A percentile compares a stretch with the other conserved stretches of the same genome.
Evolutionary conservation across 2,888 invertebrate species (phyloP).

Genomic region (Eupithecia pulchellata): DNA sequence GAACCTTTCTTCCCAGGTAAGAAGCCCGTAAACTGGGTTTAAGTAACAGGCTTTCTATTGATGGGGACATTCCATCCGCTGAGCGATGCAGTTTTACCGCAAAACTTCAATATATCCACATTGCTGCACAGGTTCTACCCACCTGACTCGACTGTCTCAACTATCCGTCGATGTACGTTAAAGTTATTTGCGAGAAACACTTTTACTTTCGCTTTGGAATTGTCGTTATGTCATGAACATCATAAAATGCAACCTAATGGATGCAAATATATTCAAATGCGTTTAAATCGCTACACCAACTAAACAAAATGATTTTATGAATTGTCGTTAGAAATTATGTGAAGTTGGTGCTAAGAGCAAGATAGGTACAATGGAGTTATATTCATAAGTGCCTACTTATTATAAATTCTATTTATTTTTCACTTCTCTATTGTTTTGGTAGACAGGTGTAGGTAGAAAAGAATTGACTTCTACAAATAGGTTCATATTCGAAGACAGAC

Average conservation of each 20-base stretch:
- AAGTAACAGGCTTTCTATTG: neutral
- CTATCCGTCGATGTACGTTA: slow-evolving; percentile 17
- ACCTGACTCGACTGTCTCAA: slow-evolving; percentile 1
- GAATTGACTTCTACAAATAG: neutral
- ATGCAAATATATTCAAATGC: slow-evolving; percentile 3
- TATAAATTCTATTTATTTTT: neutral
- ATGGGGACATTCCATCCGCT: neutral
- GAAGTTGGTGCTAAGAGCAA: neutral
- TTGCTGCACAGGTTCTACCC: slow-evolving; percentile 8
- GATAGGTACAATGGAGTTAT: neutral
- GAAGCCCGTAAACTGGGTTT: no score
- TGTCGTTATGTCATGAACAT: slow-evolving; percentile 23
- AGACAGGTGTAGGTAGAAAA: neutral
- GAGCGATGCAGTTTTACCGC: neutral
- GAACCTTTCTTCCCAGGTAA: neutral
- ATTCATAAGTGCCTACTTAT: neutral
- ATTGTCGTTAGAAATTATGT: neutral
- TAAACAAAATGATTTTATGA: slow-evolving; percentile 4
- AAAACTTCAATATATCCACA: neutral
- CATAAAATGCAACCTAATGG: slow-evolving; percentile 15
- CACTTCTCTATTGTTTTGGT: neutral
- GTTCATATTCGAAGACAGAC: neutral
- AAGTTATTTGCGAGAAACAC: slow-evolving; percentile 26
- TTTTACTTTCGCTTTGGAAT: slow-evolving; percentile 42
- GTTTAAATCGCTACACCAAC: neutral